These are phyloP conservation scores for Paramormyrops kingsleyae DNA, from an alignment of 2,113 vertebrate genomes.

Conservation along the genomic window DNA sequence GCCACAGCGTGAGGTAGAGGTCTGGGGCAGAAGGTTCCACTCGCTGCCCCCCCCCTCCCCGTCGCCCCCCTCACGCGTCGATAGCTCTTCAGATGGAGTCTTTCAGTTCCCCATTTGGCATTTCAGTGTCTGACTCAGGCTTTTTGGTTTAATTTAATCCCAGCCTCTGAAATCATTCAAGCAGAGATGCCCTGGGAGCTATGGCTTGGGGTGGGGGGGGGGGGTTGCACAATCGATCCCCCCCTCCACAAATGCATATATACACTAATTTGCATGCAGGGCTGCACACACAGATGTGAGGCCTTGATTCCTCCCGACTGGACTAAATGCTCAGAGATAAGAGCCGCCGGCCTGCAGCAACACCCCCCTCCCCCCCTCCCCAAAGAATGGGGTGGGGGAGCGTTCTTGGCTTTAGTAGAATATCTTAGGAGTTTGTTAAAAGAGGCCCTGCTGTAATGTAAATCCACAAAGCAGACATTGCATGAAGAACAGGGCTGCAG, in stretches of 20 bases:
- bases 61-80: neutral
- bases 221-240: neutral
- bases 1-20: neutral
- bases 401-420: neutral
- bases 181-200: neutral
- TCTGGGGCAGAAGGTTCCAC: neutral
- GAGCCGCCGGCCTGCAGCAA: neutral
- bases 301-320: neutral
- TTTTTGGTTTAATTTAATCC: constrained; percentile 13
- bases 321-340: neutral
- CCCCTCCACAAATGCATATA: neutral
- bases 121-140: neutral
- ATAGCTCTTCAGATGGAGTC: neutral
- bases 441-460: neutral
- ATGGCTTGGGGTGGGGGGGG: neutral
- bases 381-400: neutral
- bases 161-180: neutral
- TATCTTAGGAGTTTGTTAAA: neutral
- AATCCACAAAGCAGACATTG: neutral
- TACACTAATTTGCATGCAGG: neutral
- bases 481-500: neutral
- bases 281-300: neutral
- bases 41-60: no score
- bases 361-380: neutral
- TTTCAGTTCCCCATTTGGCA: neutral